Evolutionary conservation across 2,113 vertebrate species (phyloP).

Genomic region (Catagonus wagneri): DNA sequence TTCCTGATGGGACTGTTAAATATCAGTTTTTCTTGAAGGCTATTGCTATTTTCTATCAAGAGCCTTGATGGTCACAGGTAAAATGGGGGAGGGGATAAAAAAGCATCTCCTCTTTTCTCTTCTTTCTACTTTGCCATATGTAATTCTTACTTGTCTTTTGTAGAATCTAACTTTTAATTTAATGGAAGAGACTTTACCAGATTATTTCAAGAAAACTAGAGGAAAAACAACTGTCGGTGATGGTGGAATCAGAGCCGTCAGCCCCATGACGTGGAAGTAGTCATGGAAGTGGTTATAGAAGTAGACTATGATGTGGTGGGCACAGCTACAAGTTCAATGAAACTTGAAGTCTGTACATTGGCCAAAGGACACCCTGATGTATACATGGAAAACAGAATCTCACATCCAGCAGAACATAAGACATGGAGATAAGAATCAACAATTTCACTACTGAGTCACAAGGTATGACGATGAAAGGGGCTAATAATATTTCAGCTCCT

Average conservation of each 20-base stretch:
- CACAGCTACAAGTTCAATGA: neutral
- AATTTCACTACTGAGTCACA: neutral
- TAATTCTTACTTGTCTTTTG: neutral
- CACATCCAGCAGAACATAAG: neutral
- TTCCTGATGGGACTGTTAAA: neutral
- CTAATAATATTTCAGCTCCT: neutral
- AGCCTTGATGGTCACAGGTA: neutral
- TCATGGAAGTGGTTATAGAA: neutral
- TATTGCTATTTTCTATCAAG: neutral
- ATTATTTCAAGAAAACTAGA: neutral
- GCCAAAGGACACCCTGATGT: neutral
- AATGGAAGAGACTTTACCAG: neutral
- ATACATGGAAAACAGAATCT: neutral
- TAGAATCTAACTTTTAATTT: neutral
- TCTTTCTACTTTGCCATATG: neutral
- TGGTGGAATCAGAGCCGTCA: neutral
- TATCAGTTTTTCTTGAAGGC: neutral
- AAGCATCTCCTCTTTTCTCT: neutral
- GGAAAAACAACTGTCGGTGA: neutral
- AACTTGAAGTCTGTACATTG: neutral
- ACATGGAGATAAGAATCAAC: neutral
- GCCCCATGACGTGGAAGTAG: neutral
- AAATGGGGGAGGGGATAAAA: neutral
- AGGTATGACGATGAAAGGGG: neutral
- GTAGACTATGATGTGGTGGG: neutral